Conservation (phyloP, 2,888 invertebrate genomes). For the Caenorhabditis sp. region DNA sequence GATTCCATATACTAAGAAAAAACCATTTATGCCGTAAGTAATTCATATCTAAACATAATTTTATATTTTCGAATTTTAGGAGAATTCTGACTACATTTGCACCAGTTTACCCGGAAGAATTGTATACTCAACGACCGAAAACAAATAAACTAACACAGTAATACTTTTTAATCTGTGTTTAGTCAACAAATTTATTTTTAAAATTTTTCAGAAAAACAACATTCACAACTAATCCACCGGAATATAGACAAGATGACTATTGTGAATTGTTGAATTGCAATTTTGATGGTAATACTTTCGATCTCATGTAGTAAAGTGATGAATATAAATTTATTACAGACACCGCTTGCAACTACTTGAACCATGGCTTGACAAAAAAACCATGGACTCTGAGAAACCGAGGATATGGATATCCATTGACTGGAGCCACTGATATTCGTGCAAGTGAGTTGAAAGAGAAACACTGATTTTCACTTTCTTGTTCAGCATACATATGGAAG, state of each 20-base stretch:
- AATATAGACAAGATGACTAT: slow-evolving; percentile 53
- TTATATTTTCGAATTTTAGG: slow-evolving; percentile 10
- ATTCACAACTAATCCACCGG: slow-evolving; percentile 35
- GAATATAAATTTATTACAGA: slow-evolving; percentile 45
- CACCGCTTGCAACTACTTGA: slow-evolving; percentile 68
- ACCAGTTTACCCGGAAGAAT: slow-evolving; percentile 32
- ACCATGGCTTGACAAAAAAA: slow-evolving; percentile 69
- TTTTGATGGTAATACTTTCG: slow-evolving; percentile 58
- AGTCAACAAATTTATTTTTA: too few species aligned
- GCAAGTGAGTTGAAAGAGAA: slow-evolving; percentile 42
- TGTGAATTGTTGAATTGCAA: slow-evolving; percentile 67
- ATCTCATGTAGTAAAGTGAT: neutral
- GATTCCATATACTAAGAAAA: slow-evolving; percentile 28
- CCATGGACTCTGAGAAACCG: slow-evolving; percentile 68
- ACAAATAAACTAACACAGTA: slow-evolving; percentile 1
- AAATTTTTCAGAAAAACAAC: slow-evolving; percentile 19
- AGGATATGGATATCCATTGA: slow-evolving; percentile 68
- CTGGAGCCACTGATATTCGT: slow-evolving; percentile 62
- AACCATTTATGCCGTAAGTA: slow-evolving; percentile 12
- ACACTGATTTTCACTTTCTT: neutral
- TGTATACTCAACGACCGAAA: slow-evolving; percentile 8
- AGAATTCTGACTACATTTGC: slow-evolving; percentile 25
- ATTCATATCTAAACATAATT: neutral
- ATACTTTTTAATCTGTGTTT: neutral
- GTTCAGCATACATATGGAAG: too few species aligned